Evolutionary conservation across 2,113 vertebrate species (phyloP), one percentile per base, ranked within the genome.

Genomic region (Lipophrys pholis): DNA sequence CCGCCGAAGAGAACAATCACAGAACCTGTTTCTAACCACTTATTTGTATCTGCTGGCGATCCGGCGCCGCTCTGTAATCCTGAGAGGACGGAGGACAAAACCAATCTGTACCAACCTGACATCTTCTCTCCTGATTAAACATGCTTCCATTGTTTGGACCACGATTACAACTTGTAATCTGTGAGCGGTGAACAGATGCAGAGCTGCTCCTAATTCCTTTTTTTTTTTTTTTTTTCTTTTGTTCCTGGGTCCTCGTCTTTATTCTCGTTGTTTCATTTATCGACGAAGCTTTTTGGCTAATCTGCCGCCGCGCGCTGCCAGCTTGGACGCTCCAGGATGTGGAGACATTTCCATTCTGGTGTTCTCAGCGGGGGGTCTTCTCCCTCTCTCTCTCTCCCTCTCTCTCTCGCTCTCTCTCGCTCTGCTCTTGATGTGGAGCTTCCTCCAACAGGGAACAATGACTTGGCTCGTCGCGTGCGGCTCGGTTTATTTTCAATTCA

Each of bases 281-380:
- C 62, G 12, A 55, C 76, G 71, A 78, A 69, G 70, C 51, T 65
- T 81, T 80, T 90, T 89, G 88, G 87, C 88, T 81, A 62, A 75
- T 79, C 60, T 46, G 69, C 67, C 55, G 7, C 38, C 45, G 35
- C 39, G 30, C 67, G 48, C 68, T 92, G 91, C 90, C 91, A 90
- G 89, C 87, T 91, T 89, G 87, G 80, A 90, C 11, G 74, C 52
- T 65, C 77, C 60, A 30, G 72, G 73, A 77, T 60, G 58, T 42
- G 79, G 81, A 84, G 80, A 84, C 81, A 82, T 91, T 90, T 87
- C 61, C 80, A 69, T 73, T 64, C 85, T 83, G 50, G 66, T 82
- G 75, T 64, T 73, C 90, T 62, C 89, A 90, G 91, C 89, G 61
- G 87, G 90, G 78, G 83, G 75, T 49, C 43, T 17, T 58, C 60